Conservation (phyloP, 2,113 vertebrate genomes). For the Gymnocephalus cernua region DNA sequence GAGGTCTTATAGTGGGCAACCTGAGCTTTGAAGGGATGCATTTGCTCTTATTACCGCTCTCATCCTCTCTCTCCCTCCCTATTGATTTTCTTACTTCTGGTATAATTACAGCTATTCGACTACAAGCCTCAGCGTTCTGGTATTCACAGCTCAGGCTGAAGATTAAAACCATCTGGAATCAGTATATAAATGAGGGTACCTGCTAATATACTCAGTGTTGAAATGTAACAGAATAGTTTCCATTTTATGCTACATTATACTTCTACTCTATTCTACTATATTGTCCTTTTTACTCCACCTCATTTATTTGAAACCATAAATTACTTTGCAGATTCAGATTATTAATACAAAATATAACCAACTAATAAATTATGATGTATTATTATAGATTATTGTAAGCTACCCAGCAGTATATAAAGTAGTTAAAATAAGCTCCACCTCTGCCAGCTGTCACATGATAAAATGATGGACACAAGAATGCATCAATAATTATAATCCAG, state of each 20-base stretch:
- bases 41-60: slow-evolving; percentile 26
- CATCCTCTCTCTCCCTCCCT: slow-evolving; percentile 7
- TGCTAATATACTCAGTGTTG: not conserved
- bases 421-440: no score
- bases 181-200: not conserved
- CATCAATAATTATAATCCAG: no score
- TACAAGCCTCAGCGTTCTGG: slow-evolving; percentile 2
- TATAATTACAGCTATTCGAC: slow-evolving; percentile 47
- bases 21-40: slow-evolving; percentile 6
- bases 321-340: not conserved
- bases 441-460: no score
- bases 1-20: not conserved
- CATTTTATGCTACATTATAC: not conserved
- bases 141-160: not conserved
- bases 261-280: not conserved
- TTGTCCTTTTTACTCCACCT: not conserved
- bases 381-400: not conserved
- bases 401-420: not conserved
- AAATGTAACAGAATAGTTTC: not conserved
- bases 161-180: slow-evolving; percentile 35
- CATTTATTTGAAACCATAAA: not conserved
- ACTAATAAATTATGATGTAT: not conserved
- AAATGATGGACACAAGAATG: no score
- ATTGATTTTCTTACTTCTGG: slow-evolving; percentile 29
- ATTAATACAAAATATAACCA: not conserved